These are phyloP conservation scores for Drosophila hawaiiensis DNA, from an alignment of 2,888 invertebrate species.

Conservation along the genomic window DNA sequence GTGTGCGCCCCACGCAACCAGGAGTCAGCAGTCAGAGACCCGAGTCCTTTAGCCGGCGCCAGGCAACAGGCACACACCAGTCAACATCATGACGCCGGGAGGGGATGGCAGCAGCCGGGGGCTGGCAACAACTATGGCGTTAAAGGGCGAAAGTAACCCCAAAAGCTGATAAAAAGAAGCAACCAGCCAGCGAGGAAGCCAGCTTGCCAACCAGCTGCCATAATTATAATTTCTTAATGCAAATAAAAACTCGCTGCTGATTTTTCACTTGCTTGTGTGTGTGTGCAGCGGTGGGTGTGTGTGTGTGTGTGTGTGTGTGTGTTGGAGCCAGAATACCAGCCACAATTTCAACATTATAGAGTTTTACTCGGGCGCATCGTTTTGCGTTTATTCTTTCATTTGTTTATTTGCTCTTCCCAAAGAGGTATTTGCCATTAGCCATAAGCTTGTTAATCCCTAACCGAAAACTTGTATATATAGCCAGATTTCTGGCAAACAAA, in stretches of 20 bases:
- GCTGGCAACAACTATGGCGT: slow-evolving; percentile 36
- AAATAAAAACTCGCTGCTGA: slow-evolving; percentile 75
- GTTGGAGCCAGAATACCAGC: slow-evolving; percentile 43
- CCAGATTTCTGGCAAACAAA: accelerated
- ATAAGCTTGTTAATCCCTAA: not conserved
- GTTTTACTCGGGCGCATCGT: slow-evolving; percentile 61
- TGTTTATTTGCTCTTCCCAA: slow-evolving; percentile 25
- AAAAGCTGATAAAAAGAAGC: slow-evolving; percentile 73
- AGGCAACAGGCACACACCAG: slow-evolving; percentile 14
- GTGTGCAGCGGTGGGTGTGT: not conserved
- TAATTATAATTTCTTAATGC: slow-evolving; percentile 82
- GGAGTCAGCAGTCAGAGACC: slow-evolving; percentile 2
- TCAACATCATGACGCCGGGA: slow-evolving; percentile 13
- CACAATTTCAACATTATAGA: slow-evolving; percentile 73
- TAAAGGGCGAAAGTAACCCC: slow-evolving; percentile 77
- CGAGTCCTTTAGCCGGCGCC: slow-evolving; percentile 8
- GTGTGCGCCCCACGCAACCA: slow-evolving; percentile 59
- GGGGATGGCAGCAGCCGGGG: slow-evolving; percentile 5
- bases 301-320: not conserved
- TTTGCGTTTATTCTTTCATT: slow-evolving; percentile 43
- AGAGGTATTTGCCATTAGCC: not conserved
- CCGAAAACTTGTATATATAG: not conserved
- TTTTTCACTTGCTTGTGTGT: slow-evolving; percentile 48
- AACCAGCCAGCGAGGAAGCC: slow-evolving; percentile 19
- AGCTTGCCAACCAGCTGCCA: slow-evolving; percentile 67